These are phyloP conservation scores for Eristalis pertinax DNA, from an alignment of 2,888 invertebrate species.

Conservation along the genomic window DNA sequence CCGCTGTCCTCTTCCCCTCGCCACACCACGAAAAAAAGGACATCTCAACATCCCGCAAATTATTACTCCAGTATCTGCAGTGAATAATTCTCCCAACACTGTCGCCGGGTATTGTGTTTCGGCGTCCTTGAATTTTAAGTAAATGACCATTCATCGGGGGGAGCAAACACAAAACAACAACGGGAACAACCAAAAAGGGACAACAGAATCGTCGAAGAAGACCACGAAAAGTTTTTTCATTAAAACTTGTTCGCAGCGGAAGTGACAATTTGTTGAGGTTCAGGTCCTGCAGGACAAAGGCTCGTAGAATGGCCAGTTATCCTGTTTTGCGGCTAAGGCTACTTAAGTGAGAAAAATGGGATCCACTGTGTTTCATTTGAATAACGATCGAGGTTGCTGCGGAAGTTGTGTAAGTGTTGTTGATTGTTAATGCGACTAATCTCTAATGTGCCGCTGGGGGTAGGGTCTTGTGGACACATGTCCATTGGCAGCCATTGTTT, in stretches of 20 bases:
- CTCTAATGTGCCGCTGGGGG: too few relatives aligned
- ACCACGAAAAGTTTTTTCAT: slow-evolving; percentile 59
- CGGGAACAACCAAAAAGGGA: slow-evolving; percentile 4
- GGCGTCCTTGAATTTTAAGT: slow-evolving; percentile 40
- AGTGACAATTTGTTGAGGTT: slow-evolving; percentile 60
- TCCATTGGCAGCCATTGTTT: too few relatives aligned
- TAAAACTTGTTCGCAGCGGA: slow-evolving; percentile 54
- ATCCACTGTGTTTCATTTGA: not conserved
- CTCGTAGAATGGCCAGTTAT: not conserved
- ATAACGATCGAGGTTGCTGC: not conserved
- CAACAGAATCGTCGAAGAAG: not conserved
- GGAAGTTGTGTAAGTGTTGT: not conserved
- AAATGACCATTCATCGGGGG: not conserved
- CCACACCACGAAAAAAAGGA: not conserved
- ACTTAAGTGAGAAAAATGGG: not conserved
- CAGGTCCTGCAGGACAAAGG: slow-evolving; percentile 3
- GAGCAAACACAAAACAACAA: too few relatives aligned
- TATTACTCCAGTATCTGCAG: slow-evolving; percentile 34
- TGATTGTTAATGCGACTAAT: not conserved
- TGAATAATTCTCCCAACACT: slow-evolving; percentile 25
- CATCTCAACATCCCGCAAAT: slow-evolving; percentile 10
- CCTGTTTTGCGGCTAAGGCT: not conserved
- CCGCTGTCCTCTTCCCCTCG: too few relatives aligned
- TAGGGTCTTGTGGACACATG: too few relatives aligned
- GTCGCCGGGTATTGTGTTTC: slow-evolving; percentile 6